A percentile compares a stretch with the other conserved stretches of the same genome.
These are phyloP conservation scores for Drosophila funebris DNA, from an alignment of 1,140 invertebrate genomes.

Conservation along the genomic window DNA sequence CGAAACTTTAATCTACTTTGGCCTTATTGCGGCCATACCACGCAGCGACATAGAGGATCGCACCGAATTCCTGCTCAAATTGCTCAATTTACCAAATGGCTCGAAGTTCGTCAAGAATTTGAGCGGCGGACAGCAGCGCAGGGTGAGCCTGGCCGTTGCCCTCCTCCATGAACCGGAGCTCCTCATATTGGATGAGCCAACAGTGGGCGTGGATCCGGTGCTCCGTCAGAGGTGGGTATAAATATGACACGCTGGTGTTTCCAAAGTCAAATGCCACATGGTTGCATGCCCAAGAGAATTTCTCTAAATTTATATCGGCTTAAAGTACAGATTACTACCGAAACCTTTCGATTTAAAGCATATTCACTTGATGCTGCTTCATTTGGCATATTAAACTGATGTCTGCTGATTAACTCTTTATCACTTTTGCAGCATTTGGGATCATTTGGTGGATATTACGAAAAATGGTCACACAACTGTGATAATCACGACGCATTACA, in stretches of 20 bases:
- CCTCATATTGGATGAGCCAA: constrained; percentile 96
- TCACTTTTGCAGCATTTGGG: constrained; percentile 91
- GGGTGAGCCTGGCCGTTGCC: constrained; percentile 94
- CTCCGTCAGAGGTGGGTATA: constrained; percentile 90
- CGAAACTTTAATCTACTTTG: constrained; percentile 96
- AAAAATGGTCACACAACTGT: constrained; percentile 94
- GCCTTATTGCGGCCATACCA: constrained; percentile 93
- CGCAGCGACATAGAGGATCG: constrained; percentile 89
- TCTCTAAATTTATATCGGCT: background rate
- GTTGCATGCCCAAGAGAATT: background rate
- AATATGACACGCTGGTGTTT: constrained; percentile 43
- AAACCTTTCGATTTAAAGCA: background rate
- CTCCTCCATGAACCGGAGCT: constrained; percentile 95
- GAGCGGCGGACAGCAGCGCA: constrained; percentile 95
- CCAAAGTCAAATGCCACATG: background rate
- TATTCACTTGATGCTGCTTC: background rate
- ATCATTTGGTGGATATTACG: constrained; percentile 95
- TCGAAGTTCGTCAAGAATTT: constrained; percentile 91
- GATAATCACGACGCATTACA: constrained; percentile 99
- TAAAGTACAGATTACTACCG: background rate
- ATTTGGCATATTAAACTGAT: background rate
- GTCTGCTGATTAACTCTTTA: constrained; percentile 50
- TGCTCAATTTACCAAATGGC: constrained; percentile 89
- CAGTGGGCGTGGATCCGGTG: constrained; percentile 97
- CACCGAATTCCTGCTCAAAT: constrained; percentile 92